Base-by-base conservation (phyloP, 2,888 invertebrate species). In the Calephelis perditalis region DNA sequence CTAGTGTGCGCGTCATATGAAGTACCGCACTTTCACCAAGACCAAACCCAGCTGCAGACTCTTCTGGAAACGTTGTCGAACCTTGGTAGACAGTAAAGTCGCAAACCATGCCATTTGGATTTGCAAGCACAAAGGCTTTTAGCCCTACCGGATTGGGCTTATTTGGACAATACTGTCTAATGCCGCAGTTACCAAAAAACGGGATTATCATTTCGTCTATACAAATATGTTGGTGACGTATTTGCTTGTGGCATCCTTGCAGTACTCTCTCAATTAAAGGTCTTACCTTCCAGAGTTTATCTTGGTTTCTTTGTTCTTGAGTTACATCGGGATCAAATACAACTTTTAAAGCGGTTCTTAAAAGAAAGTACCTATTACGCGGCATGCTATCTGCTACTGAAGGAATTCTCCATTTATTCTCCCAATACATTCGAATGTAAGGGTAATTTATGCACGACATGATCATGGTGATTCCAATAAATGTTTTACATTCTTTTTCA, bases 1-100 rank as follows among this genome's bases (percentile, higher is more conserved):
- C 52, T 9, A 67, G 36, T 26, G 12, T 36, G 15, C 61, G 57
- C 4, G 62, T 47, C 47, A 67, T 15, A 15, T 11, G 4, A 7
- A 55, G 4, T n/a, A 49, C n/a, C n/a, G 36, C 55, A 11, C 26
- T 55, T 11, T 35, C 55, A 11, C 55, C 55, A 55, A 55, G 49
- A 10, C 6, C 26, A 49, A 49, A 49, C 49, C 26, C 26, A 15
- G 49, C 49, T 8, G 12, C 26, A 26, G 26, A 3, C 26, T 26
- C 26, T 3, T 26, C 26, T 26, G 26, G 4, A 26, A 26, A 26
- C 5, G 11, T 36, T 26, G 26, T 35, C 26, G 11, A 35, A 26
- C 36, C 35, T 55, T 36, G 11, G 10, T 55, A 55, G 11, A 55
- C 11, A 35, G 26, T 11, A 55, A 55, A 35, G 11, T 26, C 55